Evolutionary conservation across 2,888 invertebrate genomes (phyloP).

Genomic region (Drosophila mettleri): DNA sequence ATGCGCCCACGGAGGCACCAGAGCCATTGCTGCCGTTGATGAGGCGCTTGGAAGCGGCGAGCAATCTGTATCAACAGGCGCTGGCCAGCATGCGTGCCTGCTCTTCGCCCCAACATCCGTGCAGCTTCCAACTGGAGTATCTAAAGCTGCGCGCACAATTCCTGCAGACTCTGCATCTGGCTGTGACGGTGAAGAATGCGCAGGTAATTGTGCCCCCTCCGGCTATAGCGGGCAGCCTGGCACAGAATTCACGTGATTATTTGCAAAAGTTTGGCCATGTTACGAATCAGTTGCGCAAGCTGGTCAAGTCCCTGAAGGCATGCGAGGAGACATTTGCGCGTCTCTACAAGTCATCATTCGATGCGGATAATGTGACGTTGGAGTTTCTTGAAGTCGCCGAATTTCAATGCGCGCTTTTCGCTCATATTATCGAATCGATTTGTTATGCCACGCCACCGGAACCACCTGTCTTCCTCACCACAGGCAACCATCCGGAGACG

Average conservation of each 20-base stretch:
- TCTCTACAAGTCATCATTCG: conserved; percentile 93
- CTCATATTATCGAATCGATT: conserved; percentile 84
- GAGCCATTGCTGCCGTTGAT: conserved; percentile 85
- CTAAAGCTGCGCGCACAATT: conserved; percentile 91
- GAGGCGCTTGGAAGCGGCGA: conserved; percentile 86
- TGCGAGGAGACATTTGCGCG: conserved; percentile 91
- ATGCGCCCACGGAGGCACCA: conserved; percentile 69
- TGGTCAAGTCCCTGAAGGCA: conserved; percentile 89
- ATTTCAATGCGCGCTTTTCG: conserved; percentile 83
- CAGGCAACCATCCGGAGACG: conserved; percentile 84
- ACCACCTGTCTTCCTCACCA: conserved; percentile 81
- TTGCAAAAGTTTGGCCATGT: conserved; percentile 92
- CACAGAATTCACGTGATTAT: conserved; percentile 91
- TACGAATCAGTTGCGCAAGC: conserved; percentile 91
- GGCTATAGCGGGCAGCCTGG: conserved; percentile 93
- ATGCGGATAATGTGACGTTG: conserved; percentile 92
- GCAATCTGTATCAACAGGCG: conserved; percentile 88
- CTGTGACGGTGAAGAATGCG: conserved; percentile 85
- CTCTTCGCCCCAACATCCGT: conserved; percentile 85
- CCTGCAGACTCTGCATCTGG: conserved; percentile 87
- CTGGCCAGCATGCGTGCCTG: conserved; percentile 86
- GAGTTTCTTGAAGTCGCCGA: conserved; percentile 88
- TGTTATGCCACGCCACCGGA: conserved; percentile 85
- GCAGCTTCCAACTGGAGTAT: conserved; percentile 90
- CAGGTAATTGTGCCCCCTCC: conserved; percentile 95